Evolutionary conservation across 2,797 vertebrate species (phyloP), one percentile per base, ranked within the genome.

Genomic region (Phataginus tetradactyla): DNA sequence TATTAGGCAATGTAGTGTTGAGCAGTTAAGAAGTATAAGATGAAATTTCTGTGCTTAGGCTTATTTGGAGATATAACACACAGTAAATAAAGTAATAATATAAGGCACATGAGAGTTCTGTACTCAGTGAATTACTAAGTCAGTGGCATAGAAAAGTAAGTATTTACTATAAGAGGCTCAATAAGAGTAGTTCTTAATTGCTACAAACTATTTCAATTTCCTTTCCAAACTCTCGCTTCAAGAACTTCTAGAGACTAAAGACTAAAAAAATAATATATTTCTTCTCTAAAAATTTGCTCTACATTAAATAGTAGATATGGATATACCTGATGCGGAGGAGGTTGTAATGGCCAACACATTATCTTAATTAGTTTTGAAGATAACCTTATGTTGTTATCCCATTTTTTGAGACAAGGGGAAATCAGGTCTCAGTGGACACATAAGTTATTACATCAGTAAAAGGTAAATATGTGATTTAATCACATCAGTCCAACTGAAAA

Each of bases 221-320:
- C 57, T 34, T 77, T 53, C 29, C 15, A 39, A 71, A 32, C 11
- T 78, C 12, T 79, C 27, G 37, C 34, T 86, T 92, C 66, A 55
- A 53, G n/a, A 39, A 68, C 6, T 10, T 87, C 20, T 66, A 32
- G 59, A 86, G 37, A 55, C 6, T 53, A 68, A 75, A 64, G 23
- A 63, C 21, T 68, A 63, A 1, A 86, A 59, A 23, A 90, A 51
- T 64, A n/a, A 23, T 59, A 7, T 66, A 72, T 32, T 93, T 87
- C 14, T 84, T 83, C 72, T 93, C 71, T 94, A 78, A 93, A 90
- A 80, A 77, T 55, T 51, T 81, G 34, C 13, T 86, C 12, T 53
- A 23, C 3, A 13, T 66, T 89, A 64, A 64, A 25, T 39, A 61
- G n/a, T 79, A 57, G 55, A 55, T 49, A 42, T 59, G 71, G 57